A percentile compares a stretch with the other conserved stretches of the same genome.
Evolutionary conservation across 1,140 invertebrate genomes (phyloP).

Genomic region (Pararge aegeria): DNA sequence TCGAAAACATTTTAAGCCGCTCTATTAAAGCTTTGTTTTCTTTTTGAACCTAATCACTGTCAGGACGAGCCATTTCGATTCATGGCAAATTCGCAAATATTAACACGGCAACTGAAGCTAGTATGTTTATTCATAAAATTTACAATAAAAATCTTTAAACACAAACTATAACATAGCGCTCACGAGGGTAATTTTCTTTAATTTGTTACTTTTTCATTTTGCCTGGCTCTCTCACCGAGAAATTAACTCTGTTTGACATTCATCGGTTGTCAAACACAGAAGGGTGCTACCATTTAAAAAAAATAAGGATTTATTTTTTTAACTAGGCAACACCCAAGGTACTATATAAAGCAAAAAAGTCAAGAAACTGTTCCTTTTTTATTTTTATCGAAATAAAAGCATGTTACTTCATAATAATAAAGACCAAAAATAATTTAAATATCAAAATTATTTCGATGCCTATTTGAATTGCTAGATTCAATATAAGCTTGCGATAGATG

Average conservation of each 20-base stretch:
- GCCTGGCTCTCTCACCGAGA: conserved; percentile 15
- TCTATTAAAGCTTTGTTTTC: conserved; percentile 55
- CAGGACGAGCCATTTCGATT: conserved; percentile 38
- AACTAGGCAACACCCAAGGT: too few relatives aligned
- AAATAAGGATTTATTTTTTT: too few relatives aligned
- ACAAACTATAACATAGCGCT: conserved; percentile 25
- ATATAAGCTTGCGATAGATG: too few relatives aligned
- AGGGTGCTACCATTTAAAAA: too few relatives aligned
- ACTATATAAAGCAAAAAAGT: too few relatives aligned
- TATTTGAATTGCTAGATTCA: too few relatives aligned
- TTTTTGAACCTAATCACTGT: conserved; percentile 36
- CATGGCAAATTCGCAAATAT: conserved; percentile 33
- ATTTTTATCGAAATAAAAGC: too few relatives aligned
- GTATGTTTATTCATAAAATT: conserved; percentile 19
- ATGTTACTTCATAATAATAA: too few relatives aligned
- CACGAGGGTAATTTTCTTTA: conserved; percentile 9
- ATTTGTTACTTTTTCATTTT: conserved; percentile 26
- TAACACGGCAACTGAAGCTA: conserved; percentile 24
- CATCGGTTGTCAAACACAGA: neutral
- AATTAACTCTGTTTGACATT: conserved; percentile 30
- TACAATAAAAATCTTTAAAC: conserved; percentile 10
- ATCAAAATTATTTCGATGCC: too few relatives aligned
- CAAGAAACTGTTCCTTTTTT: too few relatives aligned
- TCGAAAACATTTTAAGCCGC: conserved; percentile 62
- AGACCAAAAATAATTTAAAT: too few relatives aligned